Conservation (phyloP, 2,113 vertebrate species). For the Carassius carassius region DNA sequence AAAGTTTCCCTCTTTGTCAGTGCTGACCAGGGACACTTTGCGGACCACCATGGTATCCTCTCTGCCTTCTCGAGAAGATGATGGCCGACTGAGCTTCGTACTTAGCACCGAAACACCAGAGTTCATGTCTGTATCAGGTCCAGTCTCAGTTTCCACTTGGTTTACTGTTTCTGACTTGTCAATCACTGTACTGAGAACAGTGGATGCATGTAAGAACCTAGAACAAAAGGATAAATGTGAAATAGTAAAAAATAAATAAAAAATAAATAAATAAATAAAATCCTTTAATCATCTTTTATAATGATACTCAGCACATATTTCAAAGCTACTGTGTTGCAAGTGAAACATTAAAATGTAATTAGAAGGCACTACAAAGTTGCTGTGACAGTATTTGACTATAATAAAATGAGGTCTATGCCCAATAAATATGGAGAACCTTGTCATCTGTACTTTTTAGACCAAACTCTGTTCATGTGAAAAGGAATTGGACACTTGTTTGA, state of each 20-base stretch:
- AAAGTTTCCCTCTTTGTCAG: not conserved
- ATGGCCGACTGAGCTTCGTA: conserved; percentile 60
- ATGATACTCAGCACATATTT: not conserved
- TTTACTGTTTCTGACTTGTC: conserved; percentile 37
- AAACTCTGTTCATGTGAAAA: not conserved
- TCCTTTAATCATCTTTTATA: not conserved
- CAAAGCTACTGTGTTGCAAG: no score
- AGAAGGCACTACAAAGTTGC: no score
- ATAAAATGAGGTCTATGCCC: not conserved
- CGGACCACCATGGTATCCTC: conserved; percentile 70
- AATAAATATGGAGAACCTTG: not conserved
- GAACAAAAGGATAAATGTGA: not conserved
- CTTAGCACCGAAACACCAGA: conserved; percentile 45
- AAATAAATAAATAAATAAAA: no score
- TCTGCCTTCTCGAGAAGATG: not conserved
- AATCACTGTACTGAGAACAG: not conserved
- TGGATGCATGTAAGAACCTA: conserved; percentile 55
- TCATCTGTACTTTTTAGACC: not conserved
- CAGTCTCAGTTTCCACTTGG: conserved; percentile 23
- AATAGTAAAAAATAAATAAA: not conserved
- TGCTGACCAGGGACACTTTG: conserved; percentile 76
- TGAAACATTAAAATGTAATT: no score
- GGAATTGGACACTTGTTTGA: not conserved
- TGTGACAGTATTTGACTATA: no score
- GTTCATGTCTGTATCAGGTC: conserved; percentile 61